Evolutionary conservation across 1,140 invertebrate species (phyloP).

Genomic region (Psilanteris sp.): DNA sequence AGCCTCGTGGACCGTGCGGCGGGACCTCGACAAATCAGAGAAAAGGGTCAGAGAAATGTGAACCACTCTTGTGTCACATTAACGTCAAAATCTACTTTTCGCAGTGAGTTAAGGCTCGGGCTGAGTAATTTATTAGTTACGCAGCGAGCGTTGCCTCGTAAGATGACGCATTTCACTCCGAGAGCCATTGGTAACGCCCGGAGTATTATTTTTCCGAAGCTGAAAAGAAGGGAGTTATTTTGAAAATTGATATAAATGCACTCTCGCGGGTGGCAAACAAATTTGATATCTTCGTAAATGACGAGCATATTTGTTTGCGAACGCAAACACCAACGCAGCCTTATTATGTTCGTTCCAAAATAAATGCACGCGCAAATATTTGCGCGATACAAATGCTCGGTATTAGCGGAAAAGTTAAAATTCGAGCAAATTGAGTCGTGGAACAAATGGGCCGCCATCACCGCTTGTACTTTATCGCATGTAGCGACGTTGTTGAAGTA

Average conservation of each 20-base stretch:
- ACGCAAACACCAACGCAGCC: too few relatives aligned
- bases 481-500: slow-evolving; percentile 13
- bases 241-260: neutral
- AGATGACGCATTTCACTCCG: slow-evolving; percentile 8
- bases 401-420: slow-evolving; percentile 1
- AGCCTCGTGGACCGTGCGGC: slow-evolving; percentile 25
- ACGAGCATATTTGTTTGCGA: too few relatives aligned
- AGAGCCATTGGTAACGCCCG: neutral
- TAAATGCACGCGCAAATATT: slow-evolving; percentile 1
- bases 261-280: neutral
- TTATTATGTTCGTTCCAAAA: neutral
- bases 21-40: slow-evolving; percentile 59
- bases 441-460: slow-evolving; percentile 4
- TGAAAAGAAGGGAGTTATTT: neutral
- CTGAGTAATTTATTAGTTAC: slow-evolving; percentile 40
- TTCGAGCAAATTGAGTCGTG: neutral
- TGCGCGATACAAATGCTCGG: neutral
- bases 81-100: slow-evolving; percentile 56
- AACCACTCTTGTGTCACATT: slow-evolving; percentile 52
- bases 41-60: slow-evolving; percentile 45
- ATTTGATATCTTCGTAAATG: too few relatives aligned
- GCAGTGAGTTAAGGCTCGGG: slow-evolving; percentile 37
- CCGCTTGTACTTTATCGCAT: slow-evolving; percentile 3
- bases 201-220: neutral
- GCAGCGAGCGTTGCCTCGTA: slow-evolving; percentile 1